Percentiles rank a stretch among this genome's conserved stretches.
These are phyloP conservation scores for Rhabditoides inermis DNA, from an alignment of 2,888 invertebrate species.

Conservation along the genomic window DNA sequence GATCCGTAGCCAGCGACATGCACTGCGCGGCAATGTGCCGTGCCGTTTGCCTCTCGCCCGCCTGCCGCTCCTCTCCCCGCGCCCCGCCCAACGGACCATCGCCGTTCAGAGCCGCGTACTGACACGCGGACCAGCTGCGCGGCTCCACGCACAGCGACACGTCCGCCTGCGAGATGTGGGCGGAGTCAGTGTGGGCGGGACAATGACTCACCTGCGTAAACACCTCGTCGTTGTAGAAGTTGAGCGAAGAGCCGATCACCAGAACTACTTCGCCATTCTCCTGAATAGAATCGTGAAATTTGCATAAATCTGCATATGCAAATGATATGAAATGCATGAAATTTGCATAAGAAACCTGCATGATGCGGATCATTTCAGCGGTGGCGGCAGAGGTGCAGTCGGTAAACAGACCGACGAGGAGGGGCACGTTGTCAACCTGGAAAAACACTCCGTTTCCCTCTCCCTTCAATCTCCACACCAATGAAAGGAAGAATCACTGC, in stretches of 20 bases:
- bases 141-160: conserved; percentile 19
- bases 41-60: conserved; percentile 8
- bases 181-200: conserved; percentile 65
- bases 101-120: conserved; percentile 7
- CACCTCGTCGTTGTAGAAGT: conserved; percentile 78
- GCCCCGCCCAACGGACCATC: neutral
- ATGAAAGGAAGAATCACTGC: no score
- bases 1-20: conserved; percentile 20
- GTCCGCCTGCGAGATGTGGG: conserved; percentile 16
- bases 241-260: conserved; percentile 79
- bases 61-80: neutral
- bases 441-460: no score
- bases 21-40: conserved; percentile 23
- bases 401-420: conserved; percentile 90
- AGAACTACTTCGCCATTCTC: conserved; percentile 88
- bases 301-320: neutral
- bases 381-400: conserved; percentile 89
- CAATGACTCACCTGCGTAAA: conserved; percentile 67
- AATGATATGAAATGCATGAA: neutral
- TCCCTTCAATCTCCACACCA: no score
- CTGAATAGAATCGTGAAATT: conserved; percentile 16
- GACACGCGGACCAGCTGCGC: no score
- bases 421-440: conserved; percentile 96
- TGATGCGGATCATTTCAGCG: conserved; percentile 76
- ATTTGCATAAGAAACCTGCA: conserved; percentile 62